phyloP scores from a whole-genome alignment of 1,140 invertebrate species.

The Pissodes strobi region DNA sequence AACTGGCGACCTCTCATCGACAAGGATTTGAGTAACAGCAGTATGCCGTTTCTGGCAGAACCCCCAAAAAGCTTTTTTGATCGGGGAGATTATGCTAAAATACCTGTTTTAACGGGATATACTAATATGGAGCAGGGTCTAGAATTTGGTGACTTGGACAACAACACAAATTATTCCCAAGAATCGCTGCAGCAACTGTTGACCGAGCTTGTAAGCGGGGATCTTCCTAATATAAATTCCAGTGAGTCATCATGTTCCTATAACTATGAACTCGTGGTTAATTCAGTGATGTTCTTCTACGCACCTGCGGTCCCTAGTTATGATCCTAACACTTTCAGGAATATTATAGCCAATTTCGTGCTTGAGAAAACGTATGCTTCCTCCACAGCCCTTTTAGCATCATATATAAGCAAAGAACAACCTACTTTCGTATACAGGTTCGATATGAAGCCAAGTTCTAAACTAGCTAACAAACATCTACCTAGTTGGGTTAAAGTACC shows the following conservation, averaged over 20 bases:
- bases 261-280: constrained; percentile 71
- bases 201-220: constrained; percentile 62
- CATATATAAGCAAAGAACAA: constrained; percentile 64
- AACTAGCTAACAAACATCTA: constrained; percentile 63
- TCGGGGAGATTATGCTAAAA: constrained; percentile 63
- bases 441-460: constrained; percentile 72
- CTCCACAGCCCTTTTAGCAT: constrained; percentile 68
- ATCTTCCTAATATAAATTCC: constrained; percentile 60
- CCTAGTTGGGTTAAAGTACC: constrained; percentile 76
- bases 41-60: constrained; percentile 68
- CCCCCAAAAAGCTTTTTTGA: constrained; percentile 66
- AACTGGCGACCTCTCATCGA: constrained; percentile 79
- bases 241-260: constrained; percentile 68
- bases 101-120: constrained; percentile 73
- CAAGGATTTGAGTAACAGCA: constrained; percentile 63
- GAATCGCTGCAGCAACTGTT: constrained; percentile 65
- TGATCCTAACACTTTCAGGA: constrained; percentile 62
- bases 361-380: constrained; percentile 75
- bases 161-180: constrained; percentile 55
- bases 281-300: constrained; percentile 77
- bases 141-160: constrained; percentile 61
- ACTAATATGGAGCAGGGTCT: constrained; percentile 79
- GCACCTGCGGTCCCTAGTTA: constrained; percentile 61
- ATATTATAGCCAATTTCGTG: constrained; percentile 68
- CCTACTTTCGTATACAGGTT: constrained; percentile 73